Evolutionary conservation across 2,113 vertebrate species (phyloP).

Genomic region (Poecile atricapillus): DNA sequence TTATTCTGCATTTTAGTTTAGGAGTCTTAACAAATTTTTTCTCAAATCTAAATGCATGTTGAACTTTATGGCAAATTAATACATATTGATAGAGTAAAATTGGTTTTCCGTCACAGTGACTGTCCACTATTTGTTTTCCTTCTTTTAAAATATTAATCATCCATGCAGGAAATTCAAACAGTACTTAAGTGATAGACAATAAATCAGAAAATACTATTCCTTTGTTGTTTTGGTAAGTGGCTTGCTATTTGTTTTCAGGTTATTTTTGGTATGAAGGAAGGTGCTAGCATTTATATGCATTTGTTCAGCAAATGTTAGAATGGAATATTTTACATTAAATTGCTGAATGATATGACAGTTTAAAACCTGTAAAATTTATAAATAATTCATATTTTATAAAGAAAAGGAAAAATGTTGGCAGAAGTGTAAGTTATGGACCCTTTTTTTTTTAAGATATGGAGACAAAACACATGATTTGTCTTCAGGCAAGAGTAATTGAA

Average conservation of each 20-base stretch:
- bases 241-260: neutral
- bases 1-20: neutral
- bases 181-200: neutral
- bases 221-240: neutral
- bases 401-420: neutral
- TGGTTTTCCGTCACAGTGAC: neutral
- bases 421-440: neutral
- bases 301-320: neutral
- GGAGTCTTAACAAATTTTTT: neutral
- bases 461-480: neutral
- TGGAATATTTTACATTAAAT: neutral
- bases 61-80: neutral
- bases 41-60: neutral
- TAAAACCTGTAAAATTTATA: constrained; percentile 2
- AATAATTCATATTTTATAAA: constrained; percentile 35
- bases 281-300: neutral
- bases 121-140: neutral
- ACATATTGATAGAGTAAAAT: neutral
- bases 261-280: neutral
- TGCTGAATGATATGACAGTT: neutral
- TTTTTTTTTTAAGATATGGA: neutral
- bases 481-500: constrained; percentile 13
- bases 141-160: neutral
- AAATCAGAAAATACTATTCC: constrained; percentile 4
- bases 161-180: neutral